Evolutionary conservation across 2,888 invertebrate species (phyloP).

Genomic region (Druceiella hillmani): DNA sequence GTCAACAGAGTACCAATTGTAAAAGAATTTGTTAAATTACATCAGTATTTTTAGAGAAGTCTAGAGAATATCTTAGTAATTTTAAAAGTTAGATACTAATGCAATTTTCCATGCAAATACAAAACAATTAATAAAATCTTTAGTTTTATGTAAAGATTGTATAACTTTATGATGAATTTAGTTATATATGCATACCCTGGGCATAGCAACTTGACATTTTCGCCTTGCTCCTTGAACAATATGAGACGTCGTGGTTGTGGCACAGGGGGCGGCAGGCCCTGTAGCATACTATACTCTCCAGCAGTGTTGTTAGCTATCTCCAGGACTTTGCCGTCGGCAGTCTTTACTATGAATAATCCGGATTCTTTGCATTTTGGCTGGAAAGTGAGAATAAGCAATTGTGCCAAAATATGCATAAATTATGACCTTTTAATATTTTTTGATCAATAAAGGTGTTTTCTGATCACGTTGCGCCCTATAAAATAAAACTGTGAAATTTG

Average conservation of each 20-base stretch:
- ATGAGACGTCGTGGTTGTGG: constrained; percentile 26
- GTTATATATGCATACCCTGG: constrained; percentile 33
- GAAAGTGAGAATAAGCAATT: constrained; percentile 8
- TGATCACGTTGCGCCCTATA: not conserved
- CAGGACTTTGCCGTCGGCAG: constrained; percentile 46
- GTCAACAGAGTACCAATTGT: too few relatives aligned
- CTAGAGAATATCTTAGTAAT: too few relatives aligned
- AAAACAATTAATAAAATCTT: too few relatives aligned
- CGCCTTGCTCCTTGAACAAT: constrained; percentile 27
- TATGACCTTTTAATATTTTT: not conserved
- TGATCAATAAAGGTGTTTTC: not conserved
- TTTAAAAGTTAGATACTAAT: too few relatives aligned
- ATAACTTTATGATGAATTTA: too few relatives aligned
- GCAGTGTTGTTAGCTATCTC: constrained; percentile 57
- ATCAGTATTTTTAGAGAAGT: too few relatives aligned
- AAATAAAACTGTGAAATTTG: too few relatives aligned
- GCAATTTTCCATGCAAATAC: too few relatives aligned
- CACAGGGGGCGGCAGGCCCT: constrained; percentile 26
- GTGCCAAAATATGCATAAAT: constrained; percentile 1
- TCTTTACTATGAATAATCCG: constrained; percentile 46
- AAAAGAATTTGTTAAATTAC: too few relatives aligned
- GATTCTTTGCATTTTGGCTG: constrained; percentile 41
- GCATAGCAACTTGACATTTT: constrained; percentile 27
- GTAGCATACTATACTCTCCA: constrained; percentile 42
- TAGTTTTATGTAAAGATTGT: too few relatives aligned